Percentiles rank a stretch among this genome's conserved stretches.
These are phyloP conservation scores for Euspilapteryx auroguttella DNA, from an alignment of 2,888 invertebrate genomes.

Conservation along the genomic window DNA sequence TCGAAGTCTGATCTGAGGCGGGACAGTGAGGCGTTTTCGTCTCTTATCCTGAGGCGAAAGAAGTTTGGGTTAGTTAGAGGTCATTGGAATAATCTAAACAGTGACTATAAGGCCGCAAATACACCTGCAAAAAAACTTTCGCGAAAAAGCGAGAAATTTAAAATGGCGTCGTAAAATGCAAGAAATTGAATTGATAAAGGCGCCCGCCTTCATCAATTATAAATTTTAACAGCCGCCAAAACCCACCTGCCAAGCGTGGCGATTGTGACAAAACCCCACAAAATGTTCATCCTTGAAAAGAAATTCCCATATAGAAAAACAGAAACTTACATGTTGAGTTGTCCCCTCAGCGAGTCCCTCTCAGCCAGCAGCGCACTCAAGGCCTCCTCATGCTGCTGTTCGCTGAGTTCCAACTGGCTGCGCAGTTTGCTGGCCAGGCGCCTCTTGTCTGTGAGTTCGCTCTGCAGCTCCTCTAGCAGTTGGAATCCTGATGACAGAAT, in stretches of 20 bases:
- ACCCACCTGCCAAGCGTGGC: no score
- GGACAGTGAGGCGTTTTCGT: slow-evolving; percentile 26
- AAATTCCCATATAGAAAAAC: no score
- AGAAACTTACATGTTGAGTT: slow-evolving; percentile 28
- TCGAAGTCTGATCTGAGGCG: slow-evolving; percentile 34
- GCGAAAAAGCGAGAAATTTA: no score
- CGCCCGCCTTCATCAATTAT: no score
- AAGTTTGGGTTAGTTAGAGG: neutral
- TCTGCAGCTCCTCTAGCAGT: slow-evolving; percentile 38
- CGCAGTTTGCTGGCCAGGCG: slow-evolving; percentile 31
- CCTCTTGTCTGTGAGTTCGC: slow-evolving; percentile 39
- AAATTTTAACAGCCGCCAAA: no score
- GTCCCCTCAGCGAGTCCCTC: slow-evolving; percentile 27
- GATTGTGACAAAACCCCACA: no score
- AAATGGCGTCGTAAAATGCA: no score
- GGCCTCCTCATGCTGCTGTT: slow-evolving; percentile 42
- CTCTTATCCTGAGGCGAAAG: slow-evolving; percentile 23
- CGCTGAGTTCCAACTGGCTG: slow-evolving; percentile 34
- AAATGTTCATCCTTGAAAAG: no score
- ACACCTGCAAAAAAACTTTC: no score
- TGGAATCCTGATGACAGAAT: slow-evolving; percentile 24
- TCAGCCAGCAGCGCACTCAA: slow-evolving; percentile 31
- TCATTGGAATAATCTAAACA: neutral
- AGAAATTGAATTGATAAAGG: no score
- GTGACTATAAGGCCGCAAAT: no score